These are phyloP conservation scores for Corvus cornix DNA, from an alignment of 2,113 vertebrate genomes.

Conservation along the genomic window DNA sequence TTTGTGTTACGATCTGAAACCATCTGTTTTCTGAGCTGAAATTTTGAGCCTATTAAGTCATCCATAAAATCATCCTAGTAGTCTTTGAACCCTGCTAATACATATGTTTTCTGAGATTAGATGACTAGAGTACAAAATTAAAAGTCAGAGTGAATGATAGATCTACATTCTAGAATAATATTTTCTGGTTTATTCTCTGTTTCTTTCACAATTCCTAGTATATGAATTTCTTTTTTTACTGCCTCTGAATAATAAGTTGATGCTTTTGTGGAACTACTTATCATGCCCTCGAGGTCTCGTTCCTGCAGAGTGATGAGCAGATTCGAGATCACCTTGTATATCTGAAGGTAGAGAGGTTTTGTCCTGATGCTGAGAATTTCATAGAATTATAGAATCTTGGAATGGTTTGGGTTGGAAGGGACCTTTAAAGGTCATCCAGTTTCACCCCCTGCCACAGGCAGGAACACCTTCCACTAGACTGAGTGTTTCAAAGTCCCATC, in stretches of 20 bases:
- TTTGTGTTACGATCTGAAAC: neutral
- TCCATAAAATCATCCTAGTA: neutral
- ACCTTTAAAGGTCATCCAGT: neutral
- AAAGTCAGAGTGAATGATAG: neutral
- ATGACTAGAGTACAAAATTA: neutral
- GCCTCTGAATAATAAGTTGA: neutral
- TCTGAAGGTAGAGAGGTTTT: neutral
- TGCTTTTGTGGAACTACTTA: neutral
- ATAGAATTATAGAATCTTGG: neutral
- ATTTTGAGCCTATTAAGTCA: neutral
- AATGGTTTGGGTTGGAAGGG: neutral
- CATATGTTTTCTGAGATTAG: neutral
- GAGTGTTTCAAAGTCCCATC: neutral
- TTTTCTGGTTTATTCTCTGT: neutral
- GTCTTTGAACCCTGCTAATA: neutral
- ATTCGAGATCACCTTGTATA: neutral
- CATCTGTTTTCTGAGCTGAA: neutral
- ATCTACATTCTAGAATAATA: neutral
- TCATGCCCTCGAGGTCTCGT: neutral
- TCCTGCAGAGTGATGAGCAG: neutral
- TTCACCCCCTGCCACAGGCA: no score
- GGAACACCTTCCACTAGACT: neutral
- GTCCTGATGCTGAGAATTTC: neutral
- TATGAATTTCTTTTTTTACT: neutral
- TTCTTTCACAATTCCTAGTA: neutral